phyloP scores from a whole-genome alignment of 2,888 invertebrate genomes.

The Campoplex nolae region DNA sequence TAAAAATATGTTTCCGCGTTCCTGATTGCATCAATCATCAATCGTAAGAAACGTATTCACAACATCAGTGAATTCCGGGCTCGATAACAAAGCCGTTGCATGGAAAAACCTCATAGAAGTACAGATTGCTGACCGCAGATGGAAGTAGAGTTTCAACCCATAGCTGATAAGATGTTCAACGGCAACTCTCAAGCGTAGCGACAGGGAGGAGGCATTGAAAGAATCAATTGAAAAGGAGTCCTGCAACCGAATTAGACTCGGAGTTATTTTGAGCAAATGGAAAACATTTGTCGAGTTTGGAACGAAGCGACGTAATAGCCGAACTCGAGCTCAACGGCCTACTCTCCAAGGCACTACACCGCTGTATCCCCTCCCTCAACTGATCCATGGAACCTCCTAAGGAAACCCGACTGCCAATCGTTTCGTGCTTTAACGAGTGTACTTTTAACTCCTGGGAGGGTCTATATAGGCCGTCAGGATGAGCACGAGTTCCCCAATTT shows the following conservation, averaged over 20 bases:
- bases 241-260: background rate
- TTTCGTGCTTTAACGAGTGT: slow-evolving; percentile 50
- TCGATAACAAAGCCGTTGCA: too few relatives aligned
- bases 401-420: slow-evolving; percentile 46
- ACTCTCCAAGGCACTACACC: background rate
- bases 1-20: too few relatives aligned
- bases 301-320: background rate
- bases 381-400: slow-evolving; percentile 46
- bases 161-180: too few relatives aligned
- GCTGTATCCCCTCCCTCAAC: slow-evolving; percentile 34
- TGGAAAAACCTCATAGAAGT: too few relatives aligned
- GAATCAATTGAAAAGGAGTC: background rate
- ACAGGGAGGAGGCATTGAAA: too few relatives aligned
- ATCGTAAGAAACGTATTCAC: too few relatives aligned
- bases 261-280: background rate
- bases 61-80: too few relatives aligned
- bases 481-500: background rate
- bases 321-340: slow-evolving; percentile 14
- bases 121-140: background rate
- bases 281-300: background rate
- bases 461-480: slow-evolving; percentile 15
- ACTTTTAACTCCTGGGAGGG: slow-evolving; percentile 50
- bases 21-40: too few relatives aligned
- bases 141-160: background rate
- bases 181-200: too few relatives aligned